A percentile compares a stretch with the other conserved stretches of the same genome.
These are phyloP conservation scores for Ypsolopha sequella DNA, from an alignment of 2,888 invertebrate species.

Conservation along the genomic window DNA sequence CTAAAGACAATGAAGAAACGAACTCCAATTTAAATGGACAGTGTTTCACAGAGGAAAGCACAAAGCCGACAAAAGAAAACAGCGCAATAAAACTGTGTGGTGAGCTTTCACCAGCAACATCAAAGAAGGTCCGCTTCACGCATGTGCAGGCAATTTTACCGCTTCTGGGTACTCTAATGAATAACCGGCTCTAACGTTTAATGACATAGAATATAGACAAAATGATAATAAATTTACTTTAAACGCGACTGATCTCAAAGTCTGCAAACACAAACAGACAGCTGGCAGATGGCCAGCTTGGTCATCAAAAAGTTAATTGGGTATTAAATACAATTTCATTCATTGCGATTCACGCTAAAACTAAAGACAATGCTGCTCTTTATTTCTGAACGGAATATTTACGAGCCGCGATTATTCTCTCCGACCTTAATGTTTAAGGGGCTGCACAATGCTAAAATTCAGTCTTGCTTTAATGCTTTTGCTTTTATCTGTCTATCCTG, in stretches of 20 bases:
- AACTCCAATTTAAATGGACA: not conserved
- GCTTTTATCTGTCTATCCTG: too few relatives aligned
- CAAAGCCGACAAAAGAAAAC: slow-evolving; percentile 7
- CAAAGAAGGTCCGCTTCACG: slow-evolving; percentile 34
- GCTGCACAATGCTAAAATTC: too few relatives aligned
- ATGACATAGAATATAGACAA: not conserved
- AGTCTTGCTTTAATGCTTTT: too few relatives aligned
- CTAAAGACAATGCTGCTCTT: too few relatives aligned
- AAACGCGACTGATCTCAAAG: too few relatives aligned
- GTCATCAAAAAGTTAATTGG: too few relatives aligned
- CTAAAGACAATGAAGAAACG: not conserved
- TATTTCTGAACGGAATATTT: not conserved
- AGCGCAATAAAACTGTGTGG: slow-evolving; percentile 6
- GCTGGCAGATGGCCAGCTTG: too few relatives aligned
- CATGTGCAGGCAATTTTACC: slow-evolving; percentile 38
- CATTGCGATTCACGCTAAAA: too few relatives aligned
- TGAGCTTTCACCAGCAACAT: slow-evolving; percentile 13
- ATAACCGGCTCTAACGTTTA: not conserved
- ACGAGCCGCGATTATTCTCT: not conserved
- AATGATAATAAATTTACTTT: not conserved
- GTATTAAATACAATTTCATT: too few relatives aligned
- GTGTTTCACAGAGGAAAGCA: not conserved
- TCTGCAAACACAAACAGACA: too few relatives aligned
- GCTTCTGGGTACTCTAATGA: slow-evolving; percentile 4
- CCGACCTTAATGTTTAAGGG: not conserved